Evolutionary conservation across 2,888 invertebrate genomes (phyloP).

Genomic region (Cantharis flavilabris): DNA sequence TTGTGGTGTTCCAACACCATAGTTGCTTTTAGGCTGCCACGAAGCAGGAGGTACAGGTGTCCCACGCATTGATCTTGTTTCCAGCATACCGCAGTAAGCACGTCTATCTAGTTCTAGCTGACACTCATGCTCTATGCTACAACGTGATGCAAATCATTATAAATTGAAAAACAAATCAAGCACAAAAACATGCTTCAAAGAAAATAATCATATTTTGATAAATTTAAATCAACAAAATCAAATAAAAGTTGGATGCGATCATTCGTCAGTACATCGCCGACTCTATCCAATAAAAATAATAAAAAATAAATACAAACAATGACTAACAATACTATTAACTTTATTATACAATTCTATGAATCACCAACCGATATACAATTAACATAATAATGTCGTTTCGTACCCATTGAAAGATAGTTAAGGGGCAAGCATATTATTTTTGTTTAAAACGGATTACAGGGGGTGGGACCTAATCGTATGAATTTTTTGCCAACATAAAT

Average conservation of each 20-base stretch:
- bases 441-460: slow-evolving; percentile 25
- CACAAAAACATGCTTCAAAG: not conserved
- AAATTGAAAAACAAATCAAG: not conserved
- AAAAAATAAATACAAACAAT: slow-evolving; percentile 9
- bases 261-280: slow-evolving; percentile 12
- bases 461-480: slow-evolving; percentile 48
- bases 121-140: slow-evolving; percentile 45
- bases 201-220: not conserved
- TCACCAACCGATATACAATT: slow-evolving; percentile 21
- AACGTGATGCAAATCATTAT: slow-evolving; percentile 31
- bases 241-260: not conserved
- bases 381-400: slow-evolving; percentile 24
- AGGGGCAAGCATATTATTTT: slow-evolving; percentile 11
- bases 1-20: slow-evolving; percentile 52
- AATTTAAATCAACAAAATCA: not conserved
- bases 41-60: slow-evolving; percentile 64
- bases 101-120: slow-evolving; percentile 42
- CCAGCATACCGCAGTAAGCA: slow-evolving; percentile 65
- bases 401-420: slow-evolving; percentile 17
- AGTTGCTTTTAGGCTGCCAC: slow-evolving; percentile 65
- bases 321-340: not conserved
- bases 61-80: slow-evolving; percentile 75
- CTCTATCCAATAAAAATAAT: not conserved
- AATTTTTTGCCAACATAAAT: not conserved
- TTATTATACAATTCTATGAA: slow-evolving; percentile 22